Conservation (phyloP, 1,140 invertebrate species). For the Zophobas atratus region DNA sequence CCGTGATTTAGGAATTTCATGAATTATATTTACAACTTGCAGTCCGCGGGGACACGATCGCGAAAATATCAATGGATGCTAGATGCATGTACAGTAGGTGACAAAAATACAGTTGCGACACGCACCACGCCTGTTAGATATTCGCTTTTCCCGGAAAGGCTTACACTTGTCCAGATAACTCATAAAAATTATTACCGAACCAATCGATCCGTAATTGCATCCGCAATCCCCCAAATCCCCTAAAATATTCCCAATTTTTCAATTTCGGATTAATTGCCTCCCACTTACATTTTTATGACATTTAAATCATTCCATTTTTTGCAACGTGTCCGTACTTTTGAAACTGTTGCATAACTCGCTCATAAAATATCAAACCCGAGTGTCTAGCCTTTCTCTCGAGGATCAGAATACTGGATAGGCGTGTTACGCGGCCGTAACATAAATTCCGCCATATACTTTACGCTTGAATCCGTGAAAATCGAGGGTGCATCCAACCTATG, state of each 20-base stretch:
- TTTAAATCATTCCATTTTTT: too few relatives aligned
- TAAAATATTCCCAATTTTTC: too few relatives aligned
- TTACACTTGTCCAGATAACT: too few relatives aligned
- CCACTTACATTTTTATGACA: too few relatives aligned
- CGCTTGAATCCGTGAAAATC: not conserved
- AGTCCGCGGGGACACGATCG: slow-evolving; percentile 13
- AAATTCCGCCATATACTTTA: not conserved
- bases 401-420: not conserved
- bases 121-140: not conserved
- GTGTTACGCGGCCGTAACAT: not conserved
- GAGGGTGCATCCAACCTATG: slow-evolving; percentile 13
- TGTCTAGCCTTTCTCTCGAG: not conserved
- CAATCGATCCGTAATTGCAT: too few relatives aligned
- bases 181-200: too few relatives aligned
- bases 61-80: slow-evolving; percentile 11
- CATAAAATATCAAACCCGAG: not conserved
- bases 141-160: too few relatives aligned
- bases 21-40: slow-evolving; percentile 49
- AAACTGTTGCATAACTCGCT: too few relatives aligned
- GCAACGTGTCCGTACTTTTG: too few relatives aligned
- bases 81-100: not conserved
- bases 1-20: slow-evolving; percentile 48
- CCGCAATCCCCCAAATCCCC: too few relatives aligned
- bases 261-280: too few relatives aligned
- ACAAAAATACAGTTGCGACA: not conserved